Conservation (phyloP, 1,140 invertebrate genomes). For the Brachionus rubens region DNA sequence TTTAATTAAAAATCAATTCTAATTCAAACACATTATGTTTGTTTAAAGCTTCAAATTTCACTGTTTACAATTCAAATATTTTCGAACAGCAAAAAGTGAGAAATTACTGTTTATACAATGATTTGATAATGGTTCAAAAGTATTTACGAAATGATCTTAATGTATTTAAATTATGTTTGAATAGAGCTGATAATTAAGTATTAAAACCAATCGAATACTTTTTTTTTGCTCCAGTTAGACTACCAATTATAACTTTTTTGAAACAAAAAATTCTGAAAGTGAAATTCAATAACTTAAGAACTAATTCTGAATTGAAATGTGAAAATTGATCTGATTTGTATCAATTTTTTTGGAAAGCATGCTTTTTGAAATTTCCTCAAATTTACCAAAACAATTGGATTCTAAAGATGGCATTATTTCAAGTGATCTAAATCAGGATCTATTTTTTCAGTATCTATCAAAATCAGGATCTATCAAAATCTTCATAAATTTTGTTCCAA, state of each 20-base stretch:
- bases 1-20: constrained; percentile 23
- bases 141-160: neutral
- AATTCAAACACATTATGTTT: neutral
- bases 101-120: neutral
- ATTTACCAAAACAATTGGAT: neutral
- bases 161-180: neutral
- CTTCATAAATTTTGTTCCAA: neutral
- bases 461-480: too few relatives aligned
- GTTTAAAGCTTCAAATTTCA: neutral
- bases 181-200: neutral
- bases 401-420: neutral
- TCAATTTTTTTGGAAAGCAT: too few relatives aligned
- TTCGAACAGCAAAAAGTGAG: neutral
- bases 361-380: too few relatives aligned
- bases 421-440: neutral
- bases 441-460: neutral
- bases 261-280: too few relatives aligned
- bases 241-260: too few relatives aligned
- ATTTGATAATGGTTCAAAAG: neutral
- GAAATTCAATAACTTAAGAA: neutral
- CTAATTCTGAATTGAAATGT: too few relatives aligned
- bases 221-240: too few relatives aligned
- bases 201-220: too few relatives aligned
- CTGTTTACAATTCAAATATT: neutral
- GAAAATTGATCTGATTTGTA: too few relatives aligned